Evolutionary conservation across 1,140 invertebrate species (phyloP).

Genomic region (Leptestheria dahalacensis): DNA sequence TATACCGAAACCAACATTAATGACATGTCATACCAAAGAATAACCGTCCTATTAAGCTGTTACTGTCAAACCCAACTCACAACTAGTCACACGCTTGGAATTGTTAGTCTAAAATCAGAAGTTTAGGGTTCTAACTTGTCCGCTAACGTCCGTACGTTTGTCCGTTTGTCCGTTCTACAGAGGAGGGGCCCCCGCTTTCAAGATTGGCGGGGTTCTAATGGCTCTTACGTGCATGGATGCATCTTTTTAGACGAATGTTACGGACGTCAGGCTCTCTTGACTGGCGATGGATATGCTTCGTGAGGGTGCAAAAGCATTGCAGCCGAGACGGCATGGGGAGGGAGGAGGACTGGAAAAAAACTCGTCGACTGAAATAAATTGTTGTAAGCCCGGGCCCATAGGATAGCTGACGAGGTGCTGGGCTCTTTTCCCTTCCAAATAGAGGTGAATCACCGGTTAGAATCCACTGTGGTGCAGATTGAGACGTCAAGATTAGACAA

Average conservation of each 20-base stretch:
- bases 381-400: slow-evolving; percentile 4
- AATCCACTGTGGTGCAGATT: slow-evolving; percentile 6
- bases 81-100: no score
- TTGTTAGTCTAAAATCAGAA: no score
- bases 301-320: no score
- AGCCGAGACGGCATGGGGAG: no score
- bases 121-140: no score
- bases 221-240: background rate
- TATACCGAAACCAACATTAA: no score
- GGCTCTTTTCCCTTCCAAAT: slow-evolving; percentile 2
- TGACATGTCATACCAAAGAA: no score
- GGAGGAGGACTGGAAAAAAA: background rate
- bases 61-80: no score
- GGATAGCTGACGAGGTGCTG: slow-evolving; percentile 3
- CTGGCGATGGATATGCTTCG: no score
- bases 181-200: background rate
- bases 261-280: background rate
- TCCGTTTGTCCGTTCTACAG: background rate
- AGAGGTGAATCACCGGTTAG: background rate
- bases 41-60: no score
- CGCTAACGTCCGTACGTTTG: no score
- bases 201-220: background rate
- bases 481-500: slow-evolving; percentile 14
- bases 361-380: slow-evolving; percentile 11
- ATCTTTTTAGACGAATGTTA: background rate